Base-by-base conservation (phyloP, 2,888 invertebrate genomes). In the Folsomia candida region DNA sequence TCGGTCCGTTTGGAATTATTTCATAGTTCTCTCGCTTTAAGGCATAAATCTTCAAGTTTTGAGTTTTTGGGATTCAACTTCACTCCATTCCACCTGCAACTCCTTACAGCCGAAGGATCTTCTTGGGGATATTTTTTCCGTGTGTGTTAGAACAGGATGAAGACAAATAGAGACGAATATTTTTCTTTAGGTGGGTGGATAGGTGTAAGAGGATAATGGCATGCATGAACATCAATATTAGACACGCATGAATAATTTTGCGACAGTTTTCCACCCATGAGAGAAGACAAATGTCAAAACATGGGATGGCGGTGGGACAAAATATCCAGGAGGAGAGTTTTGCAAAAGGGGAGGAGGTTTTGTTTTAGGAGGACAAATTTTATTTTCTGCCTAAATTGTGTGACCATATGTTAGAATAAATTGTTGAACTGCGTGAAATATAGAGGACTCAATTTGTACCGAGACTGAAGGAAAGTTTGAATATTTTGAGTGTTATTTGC, bases 81-180 rank as follows among this genome's bases (percentile, higher is more conserved):
- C 22, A 54, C 54, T 54, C 54, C 54, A 54, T 22, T 54, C 22
- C 54, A 54, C 20, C 20, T 54, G 4, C 54, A 54, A n/a, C 6
- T 14, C 54, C n/a, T n/a, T 54, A 54, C 6, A 54, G 37, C 37
- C 37, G 54, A 54, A 54, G 20, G 6, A 54, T 54, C 54, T n/a
- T 54, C 22, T 54, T 22, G 18, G 6, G n/a, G 54, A 54, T 54
- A 54, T 54, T 54, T 54, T 54, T 22, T 22, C 54, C 6, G 37
- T 37, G 37, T 37, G 37, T n/a, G n/a, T n/a, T n/a, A n/a, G n/a
- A n/a, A 57, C n/a, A 57, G 22, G 9, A 6, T 11, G 37, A 62
- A 62, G 62, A 62, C 62, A 62, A 62, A 62, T 62, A 62, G 29
- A 37, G 22, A 62, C 14, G 29, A 37, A 20, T 62, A 27, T 62